Evolutionary conservation across 2,113 vertebrate genomes (phyloP), one percentile per base, ranked within the genome.

Genomic region (Campylomormyrus numenius): DNA sequence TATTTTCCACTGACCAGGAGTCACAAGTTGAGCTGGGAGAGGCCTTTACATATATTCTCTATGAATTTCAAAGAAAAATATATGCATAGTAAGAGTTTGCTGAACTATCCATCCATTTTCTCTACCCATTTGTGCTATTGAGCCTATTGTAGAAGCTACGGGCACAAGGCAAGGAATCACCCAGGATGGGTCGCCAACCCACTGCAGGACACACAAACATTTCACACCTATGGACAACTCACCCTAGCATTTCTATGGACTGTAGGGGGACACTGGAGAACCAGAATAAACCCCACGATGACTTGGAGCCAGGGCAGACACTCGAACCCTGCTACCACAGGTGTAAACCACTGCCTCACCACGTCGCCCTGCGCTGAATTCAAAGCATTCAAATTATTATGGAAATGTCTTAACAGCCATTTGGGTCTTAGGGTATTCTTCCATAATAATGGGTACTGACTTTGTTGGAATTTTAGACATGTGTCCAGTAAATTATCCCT

Each of bases 381-480:
- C 10, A 27, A 70, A 3, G 10, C 62, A 70, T 70, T 70, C 62
- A 70, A 70, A 70, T 70, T 70, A 70, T 70, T 31, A 10, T 13
- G 10, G 62, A 70, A 70, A 70, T 70, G 27, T 31, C 27, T 70
- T n/a, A 62, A 62, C 56, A 62, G 56, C 7, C 56, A 62, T 62
- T 62, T 62, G 7, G 56, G 56, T 62, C 56, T 17, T 42, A 39
- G 13, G 74, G 74, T 42, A 35, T 42, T 17, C 31, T 80, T 80
- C 35, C 10, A 1, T 49, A 85, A n/a, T 48, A 49, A 85, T 85
- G 83, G 39, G 24, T 24, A 17, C 83, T 85, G 52, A 85, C 42
- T 24, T 85, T 88, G 83, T 24, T 91, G 90, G 85, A 90, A 92
- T 87, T 90, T 90, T 58, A 89, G 50, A 56, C 89, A 80, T 83